Conservation (phyloP, 2,888 invertebrate genomes). For the Eupithecia exiguata region DNA sequence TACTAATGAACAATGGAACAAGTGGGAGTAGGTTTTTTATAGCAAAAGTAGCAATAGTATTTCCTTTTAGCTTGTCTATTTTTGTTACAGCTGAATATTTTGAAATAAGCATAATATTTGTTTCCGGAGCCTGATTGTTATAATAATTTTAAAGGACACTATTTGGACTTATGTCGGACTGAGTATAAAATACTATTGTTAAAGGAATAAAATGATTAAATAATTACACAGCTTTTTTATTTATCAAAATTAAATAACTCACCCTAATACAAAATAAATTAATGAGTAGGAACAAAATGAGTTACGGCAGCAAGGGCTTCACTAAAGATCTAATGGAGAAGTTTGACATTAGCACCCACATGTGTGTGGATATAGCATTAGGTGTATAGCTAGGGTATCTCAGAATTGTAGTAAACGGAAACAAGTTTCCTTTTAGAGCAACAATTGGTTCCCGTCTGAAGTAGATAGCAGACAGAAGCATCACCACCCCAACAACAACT, state of each 20-base stretch:
- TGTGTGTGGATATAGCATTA: conserved; percentile 75
- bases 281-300: not conserved
- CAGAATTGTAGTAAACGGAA: conserved; percentile 70
- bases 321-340: conserved; percentile 71
- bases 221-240: conserved; percentile 42
- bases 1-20: not conserved
- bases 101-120: conserved; percentile 60
- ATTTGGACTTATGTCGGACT: conserved; percentile 73
- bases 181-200: conserved; percentile 80
- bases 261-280: conserved; percentile 18
- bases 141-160: conserved; percentile 70
- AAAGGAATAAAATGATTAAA: conserved; percentile 72
- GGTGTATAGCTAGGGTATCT: conserved; percentile 73
- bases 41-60: conserved; percentile 12
- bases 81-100: conserved; percentile 44
- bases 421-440: conserved; percentile 68
- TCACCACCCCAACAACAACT: conserved; percentile 60
- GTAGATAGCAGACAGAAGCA: conserved; percentile 72
- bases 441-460: conserved; percentile 75
- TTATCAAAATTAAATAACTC: conserved; percentile 19
- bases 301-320: conserved; percentile 61
- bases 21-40: conserved; percentile 20
- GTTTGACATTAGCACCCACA: conserved; percentile 78
- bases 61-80: conserved; percentile 4
- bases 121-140: conserved; percentile 62